These are phyloP conservation scores for Pollachius pollachius DNA, from an alignment of 2,113 vertebrate genomes.

Conservation along the genomic window DNA sequence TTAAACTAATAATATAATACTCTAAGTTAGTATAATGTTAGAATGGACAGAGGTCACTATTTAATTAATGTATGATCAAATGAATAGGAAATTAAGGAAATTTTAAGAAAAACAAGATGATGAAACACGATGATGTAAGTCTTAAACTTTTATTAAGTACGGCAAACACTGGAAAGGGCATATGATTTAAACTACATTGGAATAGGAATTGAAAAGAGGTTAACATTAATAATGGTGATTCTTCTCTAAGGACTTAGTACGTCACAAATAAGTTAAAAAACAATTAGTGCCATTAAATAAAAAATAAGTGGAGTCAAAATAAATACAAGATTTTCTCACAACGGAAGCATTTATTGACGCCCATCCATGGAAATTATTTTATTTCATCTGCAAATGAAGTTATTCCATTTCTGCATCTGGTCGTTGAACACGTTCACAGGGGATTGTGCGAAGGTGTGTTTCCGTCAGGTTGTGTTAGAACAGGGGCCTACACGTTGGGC, in stretches of 20 bases:
- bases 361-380: background rate
- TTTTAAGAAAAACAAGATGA: background rate
- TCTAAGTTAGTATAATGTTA: too few species aligned
- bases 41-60: too few species aligned
- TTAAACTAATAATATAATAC: too few species aligned
- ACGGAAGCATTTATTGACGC: slow-evolving; percentile 17
- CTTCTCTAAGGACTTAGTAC: slow-evolving; percentile 26
- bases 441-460: too few species aligned
- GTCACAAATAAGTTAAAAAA: slow-evolving; percentile 8
- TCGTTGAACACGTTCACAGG: too few species aligned
- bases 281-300: slow-evolving; percentile 34
- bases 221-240: slow-evolving; percentile 23
- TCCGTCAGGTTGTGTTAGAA: too few species aligned
- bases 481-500: too few species aligned
- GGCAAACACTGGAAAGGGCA: slow-evolving; percentile 35
- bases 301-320: slow-evolving; percentile 48
- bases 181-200: slow-evolving; percentile 28
- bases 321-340: slow-evolving; percentile 42
- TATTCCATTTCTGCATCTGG: too few species aligned
- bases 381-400: too few species aligned
- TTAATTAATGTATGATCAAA: background rate
- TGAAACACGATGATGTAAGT: slow-evolving; percentile 27
- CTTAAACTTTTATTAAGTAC: slow-evolving; percentile 38
- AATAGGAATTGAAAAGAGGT: slow-evolving; percentile 18
- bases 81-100: background rate